These are phyloP conservation scores for Himalopsyche tibetana DNA, from an alignment of 2,888 invertebrate species.

Conservation along the genomic window DNA sequence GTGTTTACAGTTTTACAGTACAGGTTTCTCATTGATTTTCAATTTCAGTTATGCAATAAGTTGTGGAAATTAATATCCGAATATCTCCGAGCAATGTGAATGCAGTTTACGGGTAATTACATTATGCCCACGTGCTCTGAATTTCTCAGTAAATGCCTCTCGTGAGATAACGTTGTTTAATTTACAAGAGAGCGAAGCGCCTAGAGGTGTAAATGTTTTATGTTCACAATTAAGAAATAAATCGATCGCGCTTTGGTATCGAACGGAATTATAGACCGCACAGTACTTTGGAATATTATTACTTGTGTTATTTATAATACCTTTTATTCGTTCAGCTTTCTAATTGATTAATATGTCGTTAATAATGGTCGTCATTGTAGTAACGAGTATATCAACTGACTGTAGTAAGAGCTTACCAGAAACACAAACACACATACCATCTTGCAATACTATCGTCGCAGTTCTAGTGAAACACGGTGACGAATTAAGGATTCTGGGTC, in stretches of 20 bases:
- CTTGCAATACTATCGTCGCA: too few species aligned
- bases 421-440: too few species aligned
- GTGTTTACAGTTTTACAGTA: not conserved
- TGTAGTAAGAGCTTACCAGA: too few species aligned
- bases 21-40: not conserved
- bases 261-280: constrained; percentile 12
- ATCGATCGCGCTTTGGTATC: constrained; percentile 41
- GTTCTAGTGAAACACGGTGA: too few species aligned
- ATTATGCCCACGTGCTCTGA: constrained; percentile 53
- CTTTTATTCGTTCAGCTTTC: constrained; percentile 26
- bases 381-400: too few species aligned
- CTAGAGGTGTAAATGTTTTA: constrained; percentile 57
- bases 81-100: constrained; percentile 4
- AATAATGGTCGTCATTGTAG: too few species aligned
- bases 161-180: constrained; percentile 55
- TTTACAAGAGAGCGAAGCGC: constrained; percentile 57
- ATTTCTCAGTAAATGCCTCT: constrained; percentile 51
- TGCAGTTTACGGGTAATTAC: constrained; percentile 47
- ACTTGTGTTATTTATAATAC: not conserved
- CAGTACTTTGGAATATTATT: constrained; percentile 15
- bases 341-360: not conserved
- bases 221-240: constrained; percentile 62
- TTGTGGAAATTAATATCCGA: constrained; percentile 39
- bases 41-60: constrained; percentile 14
- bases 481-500: too few species aligned